Evolutionary conservation across 2,888 invertebrate genomes (phyloP).

Genomic region (Tiliacea citrago): DNA sequence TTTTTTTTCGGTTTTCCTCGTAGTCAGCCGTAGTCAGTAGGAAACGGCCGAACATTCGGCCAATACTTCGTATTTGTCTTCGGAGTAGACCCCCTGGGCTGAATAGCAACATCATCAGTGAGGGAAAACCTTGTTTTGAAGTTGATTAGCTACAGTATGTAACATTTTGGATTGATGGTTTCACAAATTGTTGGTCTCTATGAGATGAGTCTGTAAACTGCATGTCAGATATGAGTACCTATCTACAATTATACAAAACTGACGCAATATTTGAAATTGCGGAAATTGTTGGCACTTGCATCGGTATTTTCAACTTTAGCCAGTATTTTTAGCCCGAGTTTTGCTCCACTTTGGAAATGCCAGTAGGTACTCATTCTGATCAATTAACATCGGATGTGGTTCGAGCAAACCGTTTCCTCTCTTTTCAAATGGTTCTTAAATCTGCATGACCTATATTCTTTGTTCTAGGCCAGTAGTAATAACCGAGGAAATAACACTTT

Average conservation of each 20-base stretch:
- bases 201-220: background rate
- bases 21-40: too few relatives aligned
- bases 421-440: constrained; percentile 32
- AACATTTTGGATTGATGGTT: background rate
- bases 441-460: constrained; percentile 53
- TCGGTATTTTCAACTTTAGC: constrained; percentile 30
- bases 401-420: constrained; percentile 32
- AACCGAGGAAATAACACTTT: constrained; percentile 32
- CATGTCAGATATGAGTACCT: background rate
- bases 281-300: constrained; percentile 32
- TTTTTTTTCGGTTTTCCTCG: too few relatives aligned
- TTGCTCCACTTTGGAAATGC: constrained; percentile 44
- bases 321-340: constrained; percentile 39
- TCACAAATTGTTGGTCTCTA: background rate
- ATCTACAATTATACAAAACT: background rate
- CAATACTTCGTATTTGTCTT: too few relatives aligned
- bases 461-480: constrained; percentile 26
- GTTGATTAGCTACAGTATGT: background rate
- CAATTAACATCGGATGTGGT: constrained; percentile 45
- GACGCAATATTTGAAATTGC: constrained; percentile 14
- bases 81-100: too few relatives aligned
- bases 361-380: constrained; percentile 18
- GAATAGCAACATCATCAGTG: background rate
- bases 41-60: too few relatives aligned
- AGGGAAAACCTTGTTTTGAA: background rate